Conservation (phyloP, 2,888 invertebrate species). For the Ecliptopera silaceata region DNA sequence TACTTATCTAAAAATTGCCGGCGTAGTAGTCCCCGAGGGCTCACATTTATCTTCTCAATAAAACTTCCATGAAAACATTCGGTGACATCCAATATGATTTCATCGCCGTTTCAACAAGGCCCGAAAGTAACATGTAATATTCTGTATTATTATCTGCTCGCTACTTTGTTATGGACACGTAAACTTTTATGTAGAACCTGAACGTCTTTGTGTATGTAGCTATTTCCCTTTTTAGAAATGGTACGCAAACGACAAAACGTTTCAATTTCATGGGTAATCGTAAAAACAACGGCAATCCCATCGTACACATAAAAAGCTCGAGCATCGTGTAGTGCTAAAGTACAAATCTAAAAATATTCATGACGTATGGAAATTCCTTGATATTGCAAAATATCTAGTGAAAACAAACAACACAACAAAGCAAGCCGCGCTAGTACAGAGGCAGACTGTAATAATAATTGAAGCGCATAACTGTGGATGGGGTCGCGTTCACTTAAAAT, state of each 20-base stretch:
- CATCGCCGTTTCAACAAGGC: constrained; percentile 62
- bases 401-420: constrained; percentile 25
- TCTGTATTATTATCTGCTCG: constrained; percentile 60
- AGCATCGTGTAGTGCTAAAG: constrained; percentile 6
- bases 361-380: constrained; percentile 16
- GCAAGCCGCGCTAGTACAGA: constrained; percentile 22
- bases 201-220: constrained; percentile 46
- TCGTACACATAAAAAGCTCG: constrained; percentile 16
- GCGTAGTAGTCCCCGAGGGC: constrained; percentile 62
- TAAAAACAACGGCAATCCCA: constrained; percentile 26
- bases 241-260: constrained; percentile 26
- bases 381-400: constrained; percentile 7
- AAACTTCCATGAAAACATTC: constrained; percentile 75
- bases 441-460: constrained; percentile 34
- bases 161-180: constrained; percentile 61
- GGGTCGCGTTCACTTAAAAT: constrained; percentile 68
- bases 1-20: constrained; percentile 69
- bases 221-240: constrained; percentile 32
- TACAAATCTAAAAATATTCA: constrained; percentile 20
- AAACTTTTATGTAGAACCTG: constrained; percentile 58
- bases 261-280: constrained; percentile 23
- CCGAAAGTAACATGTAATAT: constrained; percentile 59
- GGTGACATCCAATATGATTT: constrained; percentile 75
- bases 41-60: constrained; percentile 75
- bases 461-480: constrained; percentile 45